Conservation (phyloP, 2,797 vertebrate species). For the Gobionotothen gibberifrons region DNA sequence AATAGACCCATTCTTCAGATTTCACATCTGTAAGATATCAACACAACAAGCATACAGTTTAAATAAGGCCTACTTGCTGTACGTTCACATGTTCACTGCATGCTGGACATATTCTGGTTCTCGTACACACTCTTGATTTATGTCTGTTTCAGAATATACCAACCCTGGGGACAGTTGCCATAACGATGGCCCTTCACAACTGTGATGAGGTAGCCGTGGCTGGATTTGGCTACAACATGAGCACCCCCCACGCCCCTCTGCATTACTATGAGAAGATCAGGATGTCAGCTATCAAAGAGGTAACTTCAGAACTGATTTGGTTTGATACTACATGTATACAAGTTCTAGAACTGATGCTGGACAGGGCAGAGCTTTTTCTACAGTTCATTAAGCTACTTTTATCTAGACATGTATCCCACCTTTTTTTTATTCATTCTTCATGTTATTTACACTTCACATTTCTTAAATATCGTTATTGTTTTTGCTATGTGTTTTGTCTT, state of each 20-base stretch:
- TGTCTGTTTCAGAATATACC: conserved; percentile 90
- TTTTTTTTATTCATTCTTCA: neutral
- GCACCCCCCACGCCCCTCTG: conserved; percentile 88
- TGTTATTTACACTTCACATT: neutral
- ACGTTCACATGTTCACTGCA: neutral
- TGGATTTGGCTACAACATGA: conserved; percentile 95
- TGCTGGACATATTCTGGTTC: neutral
- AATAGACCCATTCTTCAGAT: conserved; percentile 22
- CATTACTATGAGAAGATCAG: conserved; percentile 95
- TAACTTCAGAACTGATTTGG: conserved; percentile 46
- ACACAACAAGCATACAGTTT: conserved; percentile 1
- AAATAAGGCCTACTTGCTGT: neutral
- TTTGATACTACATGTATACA: neutral
- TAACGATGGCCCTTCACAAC: conserved; percentile 96
- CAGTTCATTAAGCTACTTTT: neutral
- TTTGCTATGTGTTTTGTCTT: too few species aligned
- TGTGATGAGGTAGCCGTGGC: conserved; percentile 95
- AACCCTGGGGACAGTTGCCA: conserved; percentile 93
- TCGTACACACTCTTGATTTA: neutral
- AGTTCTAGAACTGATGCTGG: neutral
- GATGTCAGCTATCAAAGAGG: conserved; percentile 97
- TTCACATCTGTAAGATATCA: conserved; percentile 38
- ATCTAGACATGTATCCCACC: neutral
- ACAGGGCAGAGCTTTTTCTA: neutral
- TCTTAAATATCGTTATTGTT: too few species aligned